Base-by-base conservation (phyloP, 1,140 invertebrate species). In the Liolophura sinensis region DNA sequence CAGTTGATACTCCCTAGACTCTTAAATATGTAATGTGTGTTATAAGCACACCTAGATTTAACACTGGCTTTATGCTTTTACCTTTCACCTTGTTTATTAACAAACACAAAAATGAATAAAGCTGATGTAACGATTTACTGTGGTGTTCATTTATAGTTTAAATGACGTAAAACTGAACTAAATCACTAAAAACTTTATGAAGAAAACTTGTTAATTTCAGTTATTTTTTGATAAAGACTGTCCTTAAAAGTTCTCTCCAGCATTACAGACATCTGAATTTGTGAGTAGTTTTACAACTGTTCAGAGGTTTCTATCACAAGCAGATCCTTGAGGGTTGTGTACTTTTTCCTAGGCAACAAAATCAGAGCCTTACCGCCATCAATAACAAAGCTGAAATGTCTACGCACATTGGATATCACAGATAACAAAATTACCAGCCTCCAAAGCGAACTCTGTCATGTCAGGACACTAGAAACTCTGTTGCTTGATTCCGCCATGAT, bases 401-500 rank as follows among this genome's bases (percentile, higher is more conserved):
- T 80, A 55, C 51, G 76, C 18, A 71, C 69, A 6, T 64, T 80
- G 24, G 78, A 80, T 61, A 67, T 80, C 40, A 74, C 75, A 1
- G 27, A 69, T 24, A 80, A 80, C 68, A 60, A 71, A 22, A 68
- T 80, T 22, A 71, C 68, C 11, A 62, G 50, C 14, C 66, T 80
- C 14, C 74, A 75, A 5, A 63, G 68, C 12, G 55, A 73, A 18
- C 62, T 80, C 49, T 77, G 74, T 62, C 65, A 72, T 60, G 67
- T 77, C 1, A 68, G 71, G 60, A 74, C 78, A 48, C 66, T 82
- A 60, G 73, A 77, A 66, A 75, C 69, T 51, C 79, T 93, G 67
- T 82, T 88, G 70, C 78, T 92, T 9, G 88, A 92, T 81, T 78
- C 78, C 69, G 82, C 88, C 50, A 86, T 88, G 16, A 88, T 91